Evolutionary conservation across 2,113 vertebrate genomes (phyloP), one percentile per base, ranked within the genome.

Genomic region (Muscicapa adusta): DNA sequence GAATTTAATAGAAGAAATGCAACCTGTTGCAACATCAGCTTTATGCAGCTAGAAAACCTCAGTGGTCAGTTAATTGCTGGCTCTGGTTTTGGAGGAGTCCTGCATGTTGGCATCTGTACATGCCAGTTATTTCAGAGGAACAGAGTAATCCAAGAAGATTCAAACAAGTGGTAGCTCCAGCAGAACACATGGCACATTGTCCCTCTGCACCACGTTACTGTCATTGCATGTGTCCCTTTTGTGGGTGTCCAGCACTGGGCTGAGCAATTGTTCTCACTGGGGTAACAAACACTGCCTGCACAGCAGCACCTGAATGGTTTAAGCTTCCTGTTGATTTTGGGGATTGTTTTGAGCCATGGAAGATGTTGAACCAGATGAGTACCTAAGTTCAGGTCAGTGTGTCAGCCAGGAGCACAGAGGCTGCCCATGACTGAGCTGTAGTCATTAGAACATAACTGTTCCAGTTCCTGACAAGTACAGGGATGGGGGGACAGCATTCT

Each of bases 191-290:
- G 48, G 66, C 70, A 16, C 8, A 0, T 16, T 16, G 28, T 34
- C n/a, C 31, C 43, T 77, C 36, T 50, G 50, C 36, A 31, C 12
- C 60, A 19, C 2, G 0, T 29, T 12, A 7, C 8, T n/a, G 42
- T 33, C 23, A 3, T 2, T 25, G n/a, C 10, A 0, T 5, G 19
- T 18, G 33, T 45, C 10, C 24, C 0, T 47, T 62, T 14, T 71
- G 40, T 24, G 43, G 25, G 38, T 42, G 63, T 18, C 50, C 42
- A 18, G 65, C 38, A 5, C 31, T 71, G 1, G 6, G 34, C 14
- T 62, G 22, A 47, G 50, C 24, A 16, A 13, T 5, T 81, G 61
- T 9, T 56, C 40, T 87, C 43, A 18, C 29, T 45, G 36, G 20
- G 57, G 26, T 56, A 14, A 48, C 25, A 85, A 91, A n/a, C 29